Evolutionary conservation across 2,797 vertebrate species (phyloP).

Genomic region (Xenops minutus): DNA sequence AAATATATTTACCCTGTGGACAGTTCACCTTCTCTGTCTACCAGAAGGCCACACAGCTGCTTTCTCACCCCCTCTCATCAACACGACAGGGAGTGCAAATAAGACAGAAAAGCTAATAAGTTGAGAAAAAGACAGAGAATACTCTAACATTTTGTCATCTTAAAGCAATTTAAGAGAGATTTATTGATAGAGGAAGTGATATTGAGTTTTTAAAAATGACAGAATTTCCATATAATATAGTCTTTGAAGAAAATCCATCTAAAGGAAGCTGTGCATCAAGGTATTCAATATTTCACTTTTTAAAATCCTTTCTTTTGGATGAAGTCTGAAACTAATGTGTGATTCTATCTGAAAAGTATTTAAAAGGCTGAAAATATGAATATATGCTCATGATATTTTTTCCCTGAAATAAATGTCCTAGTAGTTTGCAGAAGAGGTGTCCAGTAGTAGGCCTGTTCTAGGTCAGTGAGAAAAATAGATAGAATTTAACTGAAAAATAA

Average conservation of each 20-base stretch:
- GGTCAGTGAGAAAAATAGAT: neutral
- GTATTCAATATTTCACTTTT: neutral
- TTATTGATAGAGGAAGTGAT: neutral
- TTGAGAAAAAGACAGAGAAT: neutral
- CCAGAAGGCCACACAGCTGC: neutral
- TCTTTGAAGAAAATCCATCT: neutral
- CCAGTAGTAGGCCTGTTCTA: neutral
- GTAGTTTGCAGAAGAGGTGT: neutral
- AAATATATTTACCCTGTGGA: neutral
- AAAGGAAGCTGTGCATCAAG: neutral
- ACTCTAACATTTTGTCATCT: neutral
- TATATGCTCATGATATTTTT: neutral
- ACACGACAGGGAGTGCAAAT: neutral
- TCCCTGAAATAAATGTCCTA: neutral
- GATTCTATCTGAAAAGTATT: neutral
- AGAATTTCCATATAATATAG: neutral
- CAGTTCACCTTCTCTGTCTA: accelerated
- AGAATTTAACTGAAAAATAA: neutral
- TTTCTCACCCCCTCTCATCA: neutral
- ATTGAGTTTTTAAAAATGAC: neutral
- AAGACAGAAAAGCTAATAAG: neutral
- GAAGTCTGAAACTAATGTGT: neutral
- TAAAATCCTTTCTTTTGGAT: neutral
- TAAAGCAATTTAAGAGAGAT: neutral
- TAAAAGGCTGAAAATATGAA: neutral